Conservation (phyloP, 2,797 vertebrate species). For the Takifugu ocellatus region DNA sequence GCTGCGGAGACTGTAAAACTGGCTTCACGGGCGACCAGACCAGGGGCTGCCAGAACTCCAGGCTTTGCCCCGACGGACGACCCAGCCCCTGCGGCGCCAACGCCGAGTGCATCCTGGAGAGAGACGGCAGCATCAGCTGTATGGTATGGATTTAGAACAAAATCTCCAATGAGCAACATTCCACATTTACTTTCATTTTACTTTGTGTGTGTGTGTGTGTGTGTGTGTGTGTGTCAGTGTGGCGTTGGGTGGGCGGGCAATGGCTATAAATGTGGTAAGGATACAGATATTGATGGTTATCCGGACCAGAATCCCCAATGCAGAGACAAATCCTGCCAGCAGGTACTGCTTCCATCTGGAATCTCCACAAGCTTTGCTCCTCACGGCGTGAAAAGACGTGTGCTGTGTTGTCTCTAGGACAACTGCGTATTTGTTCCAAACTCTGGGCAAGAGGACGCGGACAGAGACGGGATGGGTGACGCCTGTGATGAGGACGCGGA, state of each 20-base stretch:
- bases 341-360: constrained; percentile 68
- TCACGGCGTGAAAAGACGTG: constrained; percentile 7
- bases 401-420: constrained; percentile 76
- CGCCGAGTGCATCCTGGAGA: constrained; percentile 84
- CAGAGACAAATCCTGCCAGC: constrained; percentile 81
- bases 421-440: constrained; percentile 96
- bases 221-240: constrained; percentile 77
- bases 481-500: constrained; percentile 94
- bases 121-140: constrained; percentile 85
- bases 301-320: constrained; percentile 84
- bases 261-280: constrained; percentile 89
- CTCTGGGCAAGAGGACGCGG: constrained; percentile 96
- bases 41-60: constrained; percentile 80
- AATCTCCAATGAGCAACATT: neutral
- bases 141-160: constrained; percentile 70
- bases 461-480: constrained; percentile 86
- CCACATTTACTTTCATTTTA: neutral
- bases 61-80: constrained; percentile 80
- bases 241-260: constrained; percentile 93
- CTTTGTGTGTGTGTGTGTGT: neutral
- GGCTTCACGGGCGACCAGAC: constrained; percentile 88
- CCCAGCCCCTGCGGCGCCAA: constrained; percentile 86
- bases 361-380: neutral
- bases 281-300: constrained; percentile 94
- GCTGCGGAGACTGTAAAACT: constrained; percentile 85